Evolutionary conservation across 1,140 invertebrate genomes (phyloP).

Genomic region (Trichogramma pretiosum): DNA sequence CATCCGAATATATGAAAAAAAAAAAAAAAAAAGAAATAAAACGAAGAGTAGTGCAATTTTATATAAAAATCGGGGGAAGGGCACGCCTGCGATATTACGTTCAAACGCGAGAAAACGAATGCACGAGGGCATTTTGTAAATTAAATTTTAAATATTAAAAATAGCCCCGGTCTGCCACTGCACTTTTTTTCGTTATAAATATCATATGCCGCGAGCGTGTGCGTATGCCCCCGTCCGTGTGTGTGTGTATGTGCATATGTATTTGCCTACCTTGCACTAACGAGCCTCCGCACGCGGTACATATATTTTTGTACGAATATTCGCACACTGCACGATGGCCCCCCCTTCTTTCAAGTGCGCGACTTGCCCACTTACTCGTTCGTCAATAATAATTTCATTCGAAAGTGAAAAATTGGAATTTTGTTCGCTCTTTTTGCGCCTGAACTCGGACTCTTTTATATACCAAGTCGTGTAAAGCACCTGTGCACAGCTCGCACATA

Average conservation of each 20-base stretch:
- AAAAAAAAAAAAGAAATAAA: slow-evolving; percentile 8
- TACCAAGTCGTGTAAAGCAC: no score
- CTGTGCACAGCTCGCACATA: no score
- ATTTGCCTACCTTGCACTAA: slow-evolving; percentile 1
- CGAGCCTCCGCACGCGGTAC: neutral
- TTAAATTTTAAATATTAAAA: slow-evolving; percentile 45
- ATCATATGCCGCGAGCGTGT: neutral
- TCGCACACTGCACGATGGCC: slow-evolving; percentile 1
- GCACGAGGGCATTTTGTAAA: slow-evolving; percentile 40
- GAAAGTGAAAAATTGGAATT: slow-evolving; percentile 37
- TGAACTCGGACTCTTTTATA: no score
- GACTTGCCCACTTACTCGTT: slow-evolving; percentile 40
- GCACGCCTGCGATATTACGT: no score
- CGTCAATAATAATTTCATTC: slow-evolving; percentile 44
- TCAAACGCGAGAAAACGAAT: slow-evolving; percentile 21
- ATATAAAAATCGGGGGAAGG: slow-evolving; percentile 5
- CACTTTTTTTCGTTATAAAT: no score
- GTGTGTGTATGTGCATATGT: no score
- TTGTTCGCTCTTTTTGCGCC: no score
- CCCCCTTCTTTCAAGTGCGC: slow-evolving; percentile 2
- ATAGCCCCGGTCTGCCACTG: slow-evolving; percentile 26
- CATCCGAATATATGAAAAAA: slow-evolving; percentile 5
- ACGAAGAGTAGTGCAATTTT: no score
- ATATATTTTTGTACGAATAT: no score
- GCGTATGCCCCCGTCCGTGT: neutral